phyloP scores from a whole-genome alignment of 2,888 invertebrate genomes.

The Cephus nigrinus region DNA sequence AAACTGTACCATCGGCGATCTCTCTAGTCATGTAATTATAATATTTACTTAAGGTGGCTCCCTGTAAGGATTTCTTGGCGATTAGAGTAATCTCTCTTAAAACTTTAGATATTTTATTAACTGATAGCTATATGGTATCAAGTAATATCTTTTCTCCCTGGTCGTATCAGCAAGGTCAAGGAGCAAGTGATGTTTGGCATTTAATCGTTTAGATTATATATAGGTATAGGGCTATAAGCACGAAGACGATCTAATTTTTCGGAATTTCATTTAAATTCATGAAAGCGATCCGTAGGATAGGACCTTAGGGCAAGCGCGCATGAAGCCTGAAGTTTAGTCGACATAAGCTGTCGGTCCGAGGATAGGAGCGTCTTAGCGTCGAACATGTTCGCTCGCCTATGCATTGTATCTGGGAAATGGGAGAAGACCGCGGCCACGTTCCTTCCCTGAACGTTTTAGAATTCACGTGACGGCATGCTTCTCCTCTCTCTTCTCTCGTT shows the following conservation, averaged over 20 bases:
- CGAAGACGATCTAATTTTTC: slow-evolving; percentile 1
- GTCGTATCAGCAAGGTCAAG: too few relatives aligned
- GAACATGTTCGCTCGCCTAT: slow-evolving; percentile 11
- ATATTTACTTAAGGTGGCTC: not conserved
- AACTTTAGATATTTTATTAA: not conserved
- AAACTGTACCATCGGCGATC: not conserved
- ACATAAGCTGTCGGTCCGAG: slow-evolving; percentile 23
- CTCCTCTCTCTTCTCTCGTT: not conserved
- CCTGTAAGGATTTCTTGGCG: too few relatives aligned
- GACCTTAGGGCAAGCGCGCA: slow-evolving; percentile 15
- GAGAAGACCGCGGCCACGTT: slow-evolving; percentile 14
- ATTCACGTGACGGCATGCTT: slow-evolving; percentile 51
- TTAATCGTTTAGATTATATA: not conserved
- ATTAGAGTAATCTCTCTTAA: not conserved
- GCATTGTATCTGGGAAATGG: slow-evolving; percentile 24
- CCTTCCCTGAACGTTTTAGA: slow-evolving; percentile 53
- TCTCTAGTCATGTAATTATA: not conserved
- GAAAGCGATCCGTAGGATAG: slow-evolving; percentile 34
- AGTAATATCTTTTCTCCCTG: too few relatives aligned
- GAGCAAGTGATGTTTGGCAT: too few relatives aligned
- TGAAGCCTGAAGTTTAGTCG: slow-evolving; percentile 20
- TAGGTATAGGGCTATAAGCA: not conserved
- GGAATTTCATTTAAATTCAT: slow-evolving; percentile 44
- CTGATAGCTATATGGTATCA: too few relatives aligned
- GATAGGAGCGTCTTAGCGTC: slow-evolving; percentile 10